phyloP scores from a whole-genome alignment of 1,140 invertebrate species.

The Drosophila bifasciata region DNA sequence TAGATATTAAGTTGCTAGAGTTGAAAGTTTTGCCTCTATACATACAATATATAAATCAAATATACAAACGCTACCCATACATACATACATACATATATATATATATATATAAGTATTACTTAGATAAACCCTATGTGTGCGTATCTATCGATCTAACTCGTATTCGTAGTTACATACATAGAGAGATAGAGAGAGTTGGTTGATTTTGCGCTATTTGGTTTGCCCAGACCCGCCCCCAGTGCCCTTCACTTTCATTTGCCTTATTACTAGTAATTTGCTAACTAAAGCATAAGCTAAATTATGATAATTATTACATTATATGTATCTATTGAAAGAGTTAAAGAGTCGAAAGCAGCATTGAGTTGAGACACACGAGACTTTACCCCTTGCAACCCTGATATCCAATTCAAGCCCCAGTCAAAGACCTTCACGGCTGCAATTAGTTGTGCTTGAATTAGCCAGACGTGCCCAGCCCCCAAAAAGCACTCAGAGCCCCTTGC shows the following conservation, averaged over 20 bases:
- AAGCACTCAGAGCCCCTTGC: not conserved
- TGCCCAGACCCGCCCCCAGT: constrained; percentile 63
- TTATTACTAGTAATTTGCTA: constrained; percentile 75
- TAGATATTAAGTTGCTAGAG: constrained; percentile 69
- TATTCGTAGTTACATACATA: constrained; percentile 22
- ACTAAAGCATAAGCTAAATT: constrained; percentile 65
- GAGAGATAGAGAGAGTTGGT: constrained; percentile 19
- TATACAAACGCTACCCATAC: constrained; percentile 32
- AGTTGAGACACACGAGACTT: constrained; percentile 44
- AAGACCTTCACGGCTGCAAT: constrained; percentile 52
- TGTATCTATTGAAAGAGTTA: constrained; percentile 32
- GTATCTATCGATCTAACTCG: constrained; percentile 16
- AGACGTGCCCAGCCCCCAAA: constrained; percentile 1
- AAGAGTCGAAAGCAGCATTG: constrained; percentile 45
- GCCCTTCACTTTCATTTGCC: constrained; percentile 79
- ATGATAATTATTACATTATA: constrained; percentile 65
- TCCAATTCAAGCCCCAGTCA: constrained; percentile 1
- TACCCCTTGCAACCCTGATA: constrained; percentile 10
- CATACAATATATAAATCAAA: constrained; percentile 58
- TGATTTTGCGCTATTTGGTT: constrained; percentile 57
- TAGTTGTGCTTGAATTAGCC: constrained; percentile 61
- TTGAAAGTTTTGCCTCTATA: constrained; percentile 51
- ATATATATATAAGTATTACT: constrained; percentile 54
- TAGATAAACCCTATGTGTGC: constrained; percentile 3
- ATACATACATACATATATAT: constrained; percentile 37